A percentile compares a stretch with the other conserved stretches of the same genome.
Conservation (phyloP, 2,888 invertebrate genomes). For the Stictocephala bisonia region DNA sequence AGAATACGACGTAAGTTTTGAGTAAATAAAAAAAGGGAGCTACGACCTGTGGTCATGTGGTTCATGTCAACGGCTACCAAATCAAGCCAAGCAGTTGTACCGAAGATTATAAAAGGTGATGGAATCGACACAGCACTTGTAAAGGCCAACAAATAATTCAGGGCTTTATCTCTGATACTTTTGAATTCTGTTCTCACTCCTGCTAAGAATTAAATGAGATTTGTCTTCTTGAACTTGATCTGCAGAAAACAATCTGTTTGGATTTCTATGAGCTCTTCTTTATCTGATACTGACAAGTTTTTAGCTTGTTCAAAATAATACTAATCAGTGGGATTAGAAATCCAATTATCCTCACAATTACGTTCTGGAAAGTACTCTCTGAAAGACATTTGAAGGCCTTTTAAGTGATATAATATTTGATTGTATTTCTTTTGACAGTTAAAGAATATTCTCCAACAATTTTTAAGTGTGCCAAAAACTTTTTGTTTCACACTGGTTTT, state of each 20-base stretch:
- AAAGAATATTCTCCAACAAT: not conserved
- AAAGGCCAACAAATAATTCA: constrained; percentile 13
- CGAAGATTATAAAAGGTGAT: no score
- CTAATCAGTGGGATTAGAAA: not conserved
- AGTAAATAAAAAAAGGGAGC: no score
- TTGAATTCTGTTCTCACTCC: not conserved
- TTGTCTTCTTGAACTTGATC: not conserved
- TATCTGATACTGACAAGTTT: not conserved
- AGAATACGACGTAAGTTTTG: no score
- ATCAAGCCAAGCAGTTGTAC: no score
- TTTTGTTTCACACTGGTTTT: not conserved
- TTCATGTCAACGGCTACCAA: no score
- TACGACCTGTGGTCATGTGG: no score
- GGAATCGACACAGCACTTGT: no score
- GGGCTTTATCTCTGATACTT: constrained; percentile 2
- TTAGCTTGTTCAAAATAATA: not conserved
- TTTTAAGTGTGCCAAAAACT: constrained; percentile 14
- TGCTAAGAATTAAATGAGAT: not conserved
- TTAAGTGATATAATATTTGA: constrained; percentile 6
- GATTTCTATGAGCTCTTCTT: not conserved
- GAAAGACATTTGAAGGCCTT: not conserved
- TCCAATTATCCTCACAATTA: not conserved
- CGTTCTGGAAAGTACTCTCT: not conserved
- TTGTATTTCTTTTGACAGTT: not conserved
- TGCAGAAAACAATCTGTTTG: not conserved